Base-by-base conservation (phyloP, 1,140 invertebrate species). In the Teleopsis dalmanni region DNA sequence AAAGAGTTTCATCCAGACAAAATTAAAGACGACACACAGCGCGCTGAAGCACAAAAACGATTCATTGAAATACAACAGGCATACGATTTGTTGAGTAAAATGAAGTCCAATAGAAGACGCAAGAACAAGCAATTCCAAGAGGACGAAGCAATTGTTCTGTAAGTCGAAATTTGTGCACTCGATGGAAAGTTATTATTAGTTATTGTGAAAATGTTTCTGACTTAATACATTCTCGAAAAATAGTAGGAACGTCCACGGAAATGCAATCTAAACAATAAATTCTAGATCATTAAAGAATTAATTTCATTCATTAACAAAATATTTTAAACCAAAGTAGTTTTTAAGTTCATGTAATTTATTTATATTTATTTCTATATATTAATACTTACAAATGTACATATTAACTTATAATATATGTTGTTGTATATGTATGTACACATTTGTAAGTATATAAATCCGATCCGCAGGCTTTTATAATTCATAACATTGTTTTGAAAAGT, bases 61-160 rank as follows among this genome's bases (percentile, higher is more conserved):
- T 97, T 96, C 60, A 89, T 95, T 74, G 88, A 95, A 62, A 90
- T 96, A 52, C 90, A 95, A 62, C 81, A 91, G 68, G 91, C 93
- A 0, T 96, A 94, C 60, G 89, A 93, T 59, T 84, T 88, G 21
- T 72, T 96, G 1, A 94, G 90, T 4, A 87, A 83, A 48, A 86
- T 87, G 38, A 90, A 91, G 62, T 80, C 79, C 36, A 82, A 81
- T 52, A 73, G 87, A 14, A 79, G 78, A 42, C 75, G 78, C 41
- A 78, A 79, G 54, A 90, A 89, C 62, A 83, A 85, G 54, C 82
- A 85, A 59, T 75, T 49, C 29, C 48, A 58, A 3, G 54, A 56
- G 2, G 59, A 58, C 10, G 53, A 57, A 19, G 35, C 64, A 13
- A 66, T 66, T 14, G 61, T 64, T 7, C 50, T 66, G 4, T 62